Conservation (phyloP, 2,888 invertebrate species). For the Lapara coniferarum region DNA sequence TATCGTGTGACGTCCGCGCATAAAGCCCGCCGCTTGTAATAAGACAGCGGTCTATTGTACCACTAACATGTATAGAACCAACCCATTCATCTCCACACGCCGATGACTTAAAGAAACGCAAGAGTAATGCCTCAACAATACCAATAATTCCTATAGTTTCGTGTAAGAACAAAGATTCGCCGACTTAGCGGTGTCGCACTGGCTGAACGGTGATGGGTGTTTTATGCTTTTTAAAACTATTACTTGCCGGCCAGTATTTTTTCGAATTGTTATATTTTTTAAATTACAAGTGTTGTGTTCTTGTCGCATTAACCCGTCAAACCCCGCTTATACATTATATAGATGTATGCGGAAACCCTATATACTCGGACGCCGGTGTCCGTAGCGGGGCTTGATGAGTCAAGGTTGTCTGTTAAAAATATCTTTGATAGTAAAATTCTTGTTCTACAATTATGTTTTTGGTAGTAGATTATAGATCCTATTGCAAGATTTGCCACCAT, state of each 20-base stretch:
- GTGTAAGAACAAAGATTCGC: slow-evolving; percentile 43
- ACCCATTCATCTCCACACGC: slow-evolving; percentile 64
- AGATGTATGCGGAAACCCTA: no score
- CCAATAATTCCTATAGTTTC: slow-evolving; percentile 53
- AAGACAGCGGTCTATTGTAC: slow-evolving; percentile 67
- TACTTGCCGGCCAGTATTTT: slow-evolving; percentile 18
- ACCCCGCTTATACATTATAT: no score
- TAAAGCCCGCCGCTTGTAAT: slow-evolving; percentile 68
- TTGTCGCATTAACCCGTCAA: neutral
- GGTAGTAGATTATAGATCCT: no score
- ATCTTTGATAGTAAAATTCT: no score
- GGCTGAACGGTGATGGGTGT: slow-evolving; percentile 16
- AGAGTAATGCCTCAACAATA: slow-evolving; percentile 64
- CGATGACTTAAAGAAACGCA: slow-evolving; percentile 58
- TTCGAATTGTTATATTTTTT: slow-evolving; percentile 2
- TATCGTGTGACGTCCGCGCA: slow-evolving; percentile 62
- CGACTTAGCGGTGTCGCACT: slow-evolving; percentile 32
- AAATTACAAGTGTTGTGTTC: neutral
- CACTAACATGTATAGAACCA: slow-evolving; percentile 51
- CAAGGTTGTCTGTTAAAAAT: neutral
- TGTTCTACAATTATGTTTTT: no score
- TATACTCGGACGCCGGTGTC: no score
- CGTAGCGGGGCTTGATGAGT: no score
- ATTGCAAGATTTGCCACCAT: no score
- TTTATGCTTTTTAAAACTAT: slow-evolving; percentile 26